These are phyloP conservation scores for Silurus aristotelis DNA, from an alignment of 2,797 vertebrate species.

Conservation along the genomic window DNA sequence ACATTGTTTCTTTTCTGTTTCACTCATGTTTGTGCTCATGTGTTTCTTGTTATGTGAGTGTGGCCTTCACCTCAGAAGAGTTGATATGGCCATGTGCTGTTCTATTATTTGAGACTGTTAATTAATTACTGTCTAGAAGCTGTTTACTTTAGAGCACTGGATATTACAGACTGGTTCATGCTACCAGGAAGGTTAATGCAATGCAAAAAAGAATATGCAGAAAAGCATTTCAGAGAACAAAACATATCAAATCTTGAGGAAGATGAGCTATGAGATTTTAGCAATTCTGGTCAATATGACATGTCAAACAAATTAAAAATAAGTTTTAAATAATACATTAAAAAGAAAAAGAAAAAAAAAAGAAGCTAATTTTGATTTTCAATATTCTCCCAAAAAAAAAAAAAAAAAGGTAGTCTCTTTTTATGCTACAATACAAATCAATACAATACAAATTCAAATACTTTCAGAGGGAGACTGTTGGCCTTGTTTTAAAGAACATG, in stretches of 20 bases:
- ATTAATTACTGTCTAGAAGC: neutral
- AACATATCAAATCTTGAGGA: neutral
- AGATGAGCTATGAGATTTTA: neutral
- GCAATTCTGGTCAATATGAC: no score
- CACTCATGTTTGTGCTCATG: no score
- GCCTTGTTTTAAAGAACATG: neutral
- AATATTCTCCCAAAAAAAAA: no score
- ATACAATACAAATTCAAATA: no score
- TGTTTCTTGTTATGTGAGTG: neutral
- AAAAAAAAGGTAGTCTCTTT: no score
- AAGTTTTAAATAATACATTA: no score
- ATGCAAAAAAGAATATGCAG: neutral
- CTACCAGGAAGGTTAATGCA: neutral
- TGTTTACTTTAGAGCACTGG: neutral
- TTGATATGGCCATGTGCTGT: neutral
- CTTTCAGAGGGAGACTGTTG: neutral
- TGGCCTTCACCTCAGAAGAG: neutral
- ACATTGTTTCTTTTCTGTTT: no score
- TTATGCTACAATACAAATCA: no score
- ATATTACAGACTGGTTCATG: neutral
- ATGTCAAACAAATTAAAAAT: no score
- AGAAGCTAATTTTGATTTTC: no score
- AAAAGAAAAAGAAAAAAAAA: no score
- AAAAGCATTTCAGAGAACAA: neutral
- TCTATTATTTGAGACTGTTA: neutral